A percentile compares a stretch with the other conserved stretches of the same genome.
Evolutionary conservation across 2,113 vertebrate species (phyloP).

Genomic region (Notothenia rossii): DNA sequence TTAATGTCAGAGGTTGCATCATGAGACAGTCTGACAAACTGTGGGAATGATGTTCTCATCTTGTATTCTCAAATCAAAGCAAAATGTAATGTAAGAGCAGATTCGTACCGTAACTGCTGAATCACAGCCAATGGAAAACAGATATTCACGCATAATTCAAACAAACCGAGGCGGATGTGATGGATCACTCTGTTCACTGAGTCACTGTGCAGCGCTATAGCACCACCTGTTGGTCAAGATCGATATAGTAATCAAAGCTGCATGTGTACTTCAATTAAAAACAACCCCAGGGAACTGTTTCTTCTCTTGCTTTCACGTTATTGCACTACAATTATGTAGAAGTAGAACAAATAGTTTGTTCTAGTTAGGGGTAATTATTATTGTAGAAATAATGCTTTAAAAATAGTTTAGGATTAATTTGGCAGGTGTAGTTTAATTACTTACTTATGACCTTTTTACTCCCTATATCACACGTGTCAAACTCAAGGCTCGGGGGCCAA

Average conservation of each 20-base stretch:
- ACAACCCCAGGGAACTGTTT: background rate
- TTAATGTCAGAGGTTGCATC: conserved; percentile 44
- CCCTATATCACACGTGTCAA: too few relatives aligned
- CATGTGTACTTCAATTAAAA: background rate
- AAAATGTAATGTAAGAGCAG: conserved; percentile 19
- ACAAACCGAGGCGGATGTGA: conserved; percentile 26
- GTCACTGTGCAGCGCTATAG: conserved; percentile 20
- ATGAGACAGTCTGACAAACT: conserved; percentile 35
- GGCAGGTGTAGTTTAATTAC: too few relatives aligned
- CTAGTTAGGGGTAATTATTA: too few relatives aligned
- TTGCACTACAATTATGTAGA: background rate
- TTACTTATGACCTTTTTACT: too few relatives aligned
- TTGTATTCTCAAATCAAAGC: conserved; percentile 44
- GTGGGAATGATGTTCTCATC: conserved; percentile 27
- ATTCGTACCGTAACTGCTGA: conserved; percentile 66
- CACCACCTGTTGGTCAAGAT: conserved; percentile 70
- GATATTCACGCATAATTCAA: conserved; percentile 37
- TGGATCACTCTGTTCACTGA: background rate
- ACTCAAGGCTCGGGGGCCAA: too few relatives aligned
- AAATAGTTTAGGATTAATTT: too few relatives aligned
- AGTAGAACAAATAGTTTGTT: background rate
- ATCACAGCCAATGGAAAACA: conserved; percentile 39
- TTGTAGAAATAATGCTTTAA: too few relatives aligned
- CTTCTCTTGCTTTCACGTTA: background rate
- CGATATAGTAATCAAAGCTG: background rate